These are phyloP conservation scores for Lypha dubia DNA, from an alignment of 2,888 invertebrate species.

Conservation along the genomic window DNA sequence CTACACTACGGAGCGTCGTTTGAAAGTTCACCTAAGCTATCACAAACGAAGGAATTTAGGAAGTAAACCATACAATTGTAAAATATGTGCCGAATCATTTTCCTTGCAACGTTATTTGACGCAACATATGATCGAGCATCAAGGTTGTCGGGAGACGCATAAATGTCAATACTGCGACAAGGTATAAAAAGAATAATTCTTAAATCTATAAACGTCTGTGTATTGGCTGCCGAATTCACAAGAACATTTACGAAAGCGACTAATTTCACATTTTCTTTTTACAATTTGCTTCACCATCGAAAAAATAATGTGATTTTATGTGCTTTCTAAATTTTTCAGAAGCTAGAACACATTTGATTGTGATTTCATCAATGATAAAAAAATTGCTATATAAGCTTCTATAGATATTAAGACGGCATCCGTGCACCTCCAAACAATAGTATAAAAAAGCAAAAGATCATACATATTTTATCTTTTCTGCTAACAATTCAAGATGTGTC, in stretches of 20 bases:
- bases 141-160: constrained; percentile 72
- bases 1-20: constrained; percentile 69
- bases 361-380: neutral
- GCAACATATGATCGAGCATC: constrained; percentile 74
- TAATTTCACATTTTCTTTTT: too few species aligned
- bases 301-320: too few species aligned
- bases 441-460: too few species aligned
- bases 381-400: neutral
- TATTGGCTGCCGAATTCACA: too few species aligned
- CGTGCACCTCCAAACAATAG: too few species aligned
- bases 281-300: too few species aligned
- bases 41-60: constrained; percentile 73
- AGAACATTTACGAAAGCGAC: too few species aligned
- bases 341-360: too few species aligned
- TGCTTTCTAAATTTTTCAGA: too few species aligned
- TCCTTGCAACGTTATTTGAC: constrained; percentile 75
- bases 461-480: too few species aligned
- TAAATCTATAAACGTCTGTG: neutral
- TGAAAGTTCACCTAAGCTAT: constrained; percentile 74
- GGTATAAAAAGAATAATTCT: constrained; percentile 8
- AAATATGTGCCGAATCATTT: constrained; percentile 75
- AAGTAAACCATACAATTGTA: constrained; percentile 74
- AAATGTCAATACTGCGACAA: constrained; percentile 74
- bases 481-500: too few species aligned
- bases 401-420: neutral